phyloP scores from a whole-genome alignment of 1,140 invertebrate species.

The Aphaenogaster ashmeadi region DNA sequence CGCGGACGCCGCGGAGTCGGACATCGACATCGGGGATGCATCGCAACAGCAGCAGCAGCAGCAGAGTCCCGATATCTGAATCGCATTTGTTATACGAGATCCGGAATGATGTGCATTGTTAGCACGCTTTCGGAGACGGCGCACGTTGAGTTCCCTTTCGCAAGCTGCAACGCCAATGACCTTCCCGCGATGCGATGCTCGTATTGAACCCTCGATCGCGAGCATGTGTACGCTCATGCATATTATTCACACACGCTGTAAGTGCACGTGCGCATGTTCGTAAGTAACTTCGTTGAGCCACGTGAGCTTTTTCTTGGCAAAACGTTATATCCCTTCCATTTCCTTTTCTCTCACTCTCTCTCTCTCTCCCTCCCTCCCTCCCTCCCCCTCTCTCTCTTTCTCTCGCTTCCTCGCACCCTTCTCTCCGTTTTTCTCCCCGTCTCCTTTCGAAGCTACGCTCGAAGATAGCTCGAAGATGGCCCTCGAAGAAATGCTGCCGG shows the following conservation, averaged over 20 bases:
- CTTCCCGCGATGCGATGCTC: constrained; percentile 35
- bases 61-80: constrained; percentile 46
- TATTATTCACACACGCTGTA: background rate
- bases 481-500: constrained; percentile 27
- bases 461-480: background rate
- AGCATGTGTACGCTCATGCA: background rate
- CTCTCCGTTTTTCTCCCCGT: constrained; percentile 7
- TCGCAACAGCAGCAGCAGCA: background rate
- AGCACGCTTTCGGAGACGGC: constrained; percentile 23
- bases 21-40: constrained; percentile 17
- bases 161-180: constrained; percentile 1
- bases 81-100: constrained; percentile 56
- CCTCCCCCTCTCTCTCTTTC: background rate
- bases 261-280: constrained; percentile 17
- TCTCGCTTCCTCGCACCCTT: constrained; percentile 32
- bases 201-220: constrained; percentile 13
- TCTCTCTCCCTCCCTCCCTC: background rate
- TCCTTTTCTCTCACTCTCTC: background rate
- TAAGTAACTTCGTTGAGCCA: constrained; percentile 60
- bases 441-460: constrained; percentile 6
- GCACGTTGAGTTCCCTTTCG: background rate
- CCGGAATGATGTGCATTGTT: constrained; percentile 4
- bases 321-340: background rate
- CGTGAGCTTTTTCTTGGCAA: constrained; percentile 64
- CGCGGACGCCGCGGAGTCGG: constrained; percentile 61